Evolutionary conservation across 1,140 invertebrate species (phyloP), one percentile per base, ranked within the genome.

Genomic region (Helicoverpa zea): DNA sequence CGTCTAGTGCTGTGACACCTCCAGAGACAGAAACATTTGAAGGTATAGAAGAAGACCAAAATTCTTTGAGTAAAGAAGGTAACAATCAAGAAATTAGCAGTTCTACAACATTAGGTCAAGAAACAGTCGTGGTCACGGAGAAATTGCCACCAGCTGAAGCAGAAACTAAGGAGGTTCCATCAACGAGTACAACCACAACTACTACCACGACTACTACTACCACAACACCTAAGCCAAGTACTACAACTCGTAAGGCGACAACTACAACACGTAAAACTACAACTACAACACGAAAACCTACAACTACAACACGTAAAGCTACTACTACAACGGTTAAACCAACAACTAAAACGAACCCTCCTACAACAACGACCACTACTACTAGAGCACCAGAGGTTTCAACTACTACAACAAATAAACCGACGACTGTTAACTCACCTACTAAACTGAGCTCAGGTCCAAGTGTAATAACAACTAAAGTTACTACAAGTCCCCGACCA

Each of bases 21-120:
- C 96, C 96, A 16, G 96, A 96, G 86, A 95, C 96, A 4, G 96
- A 96, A 81, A 94, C 96, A 0, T 86, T 93, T 0, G 91, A 92
- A 70, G 84, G 84, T 9, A 86, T 87, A 74, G 81, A 85, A 23
- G 70, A 87, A 10, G 87, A 89, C 74, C 89, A 91, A 52, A 90
- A 89, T 85, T 85, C 86, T 14, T 64, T 91, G 14, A 90, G 88
- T 58, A 94, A 94, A 87, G 91, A 94, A 88, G 89, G 89, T 10
- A 90, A 72, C 43, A 90, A 87, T 58, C 78, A 89, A n/a, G 86
- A 87, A 51, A 59, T 85, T 18, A 86, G 83, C 12, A 86, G 85
- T 79, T 87, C 87, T 13, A 87, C 81, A 18, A 83, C 82, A 66
- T 61, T 66, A 76, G 70, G 58, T 29, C 77, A 78, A 49, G 85